Evolutionary conservation across 2,888 invertebrate species (phyloP), one percentile per base, ranked within the genome.

Genomic region (Eristalis intricaria): DNA sequence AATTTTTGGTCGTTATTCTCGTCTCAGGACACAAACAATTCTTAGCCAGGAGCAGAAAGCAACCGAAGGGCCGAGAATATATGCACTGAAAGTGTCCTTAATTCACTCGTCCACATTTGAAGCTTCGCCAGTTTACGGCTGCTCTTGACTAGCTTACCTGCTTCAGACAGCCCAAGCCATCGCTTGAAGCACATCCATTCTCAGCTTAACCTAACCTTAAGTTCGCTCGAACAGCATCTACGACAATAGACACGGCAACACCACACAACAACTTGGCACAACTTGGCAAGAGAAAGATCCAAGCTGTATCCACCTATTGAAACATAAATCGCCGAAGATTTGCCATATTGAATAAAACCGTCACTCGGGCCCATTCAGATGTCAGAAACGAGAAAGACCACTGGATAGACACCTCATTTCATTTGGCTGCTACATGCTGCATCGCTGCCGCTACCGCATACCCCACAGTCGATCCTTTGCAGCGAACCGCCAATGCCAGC

Each of bases 361-460:
- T 86, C 86, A 78, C 40, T 78, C 70, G 3, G 78, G 73, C 50
- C 82, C 71, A 86, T 86, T 86, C 78, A 86, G 81, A 65, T 86
- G 86, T 86, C 86, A 82, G 69, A 74, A 70, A 74, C 74, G 65
- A 61, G 66, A 75, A 82, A 74, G 86, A 82, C 78, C 78, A 86
- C 66, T 86, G 70, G 74, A 82, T 75, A 86, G 82, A 82, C 86
- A 86, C 86, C 78, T 86, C 81, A 82, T 86, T 82, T 86, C 82
- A 82, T 81, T 81, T 15, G 73, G 60, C 60, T 64, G 29, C 29
- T 66, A 64, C 65, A 69, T 64, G 63, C 35, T 10, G 7, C 32
- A 58, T 50, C 32, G 63, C 35, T 29, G 4, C 29, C 29, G 74
- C 50, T 19, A 43, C 58, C 29, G 29, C 22, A 63, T 26, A 73